Conservation (phyloP, 2,888 invertebrate genomes). For the Drosophila falleni region DNA sequence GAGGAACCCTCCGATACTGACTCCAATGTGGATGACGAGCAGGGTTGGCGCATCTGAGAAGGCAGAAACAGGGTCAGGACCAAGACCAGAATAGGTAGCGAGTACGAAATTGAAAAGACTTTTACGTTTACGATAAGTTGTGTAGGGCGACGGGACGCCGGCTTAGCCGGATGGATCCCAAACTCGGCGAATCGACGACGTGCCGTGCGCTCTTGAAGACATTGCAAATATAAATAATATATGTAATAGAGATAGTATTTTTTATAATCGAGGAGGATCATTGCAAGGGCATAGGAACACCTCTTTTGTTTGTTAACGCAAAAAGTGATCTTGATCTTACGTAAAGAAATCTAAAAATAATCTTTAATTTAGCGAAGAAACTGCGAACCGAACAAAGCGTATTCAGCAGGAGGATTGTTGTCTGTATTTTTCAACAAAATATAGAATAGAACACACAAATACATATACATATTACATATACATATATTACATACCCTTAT, state of each 20-base stretch:
- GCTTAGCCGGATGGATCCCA: constrained; percentile 45
- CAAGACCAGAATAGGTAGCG: constrained; percentile 14
- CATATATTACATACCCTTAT: constrained; percentile 27
- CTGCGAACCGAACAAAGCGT: constrained; percentile 73
- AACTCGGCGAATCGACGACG: constrained; percentile 19
- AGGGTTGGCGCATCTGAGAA: constrained; percentile 90
- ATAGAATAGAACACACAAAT: constrained; percentile 50
- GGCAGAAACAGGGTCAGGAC: background rate
- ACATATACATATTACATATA: constrained; percentile 11
- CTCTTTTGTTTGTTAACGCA: constrained; percentile 64
- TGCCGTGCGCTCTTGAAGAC: constrained; percentile 36
- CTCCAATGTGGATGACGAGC: constrained; percentile 90
- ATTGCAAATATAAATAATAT: constrained; percentile 40
- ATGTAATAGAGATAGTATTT: constrained; percentile 36
- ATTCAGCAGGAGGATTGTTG: constrained; percentile 43
- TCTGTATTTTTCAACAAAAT: constrained; percentile 73
- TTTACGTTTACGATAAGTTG: constrained; percentile 73
- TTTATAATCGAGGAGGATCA: constrained; percentile 48
- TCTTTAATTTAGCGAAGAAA: constrained; percentile 60
- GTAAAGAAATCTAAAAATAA: constrained; percentile 40
- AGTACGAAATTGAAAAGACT: constrained; percentile 70
- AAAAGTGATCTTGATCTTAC: constrained; percentile 77
- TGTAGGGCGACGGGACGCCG: constrained; percentile 19
- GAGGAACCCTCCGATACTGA: constrained; percentile 94
- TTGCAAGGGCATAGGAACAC: constrained; percentile 66